phyloP scores from a whole-genome alignment of 2,113 vertebrate genomes.

The Recurvirostra avosetta region DNA sequence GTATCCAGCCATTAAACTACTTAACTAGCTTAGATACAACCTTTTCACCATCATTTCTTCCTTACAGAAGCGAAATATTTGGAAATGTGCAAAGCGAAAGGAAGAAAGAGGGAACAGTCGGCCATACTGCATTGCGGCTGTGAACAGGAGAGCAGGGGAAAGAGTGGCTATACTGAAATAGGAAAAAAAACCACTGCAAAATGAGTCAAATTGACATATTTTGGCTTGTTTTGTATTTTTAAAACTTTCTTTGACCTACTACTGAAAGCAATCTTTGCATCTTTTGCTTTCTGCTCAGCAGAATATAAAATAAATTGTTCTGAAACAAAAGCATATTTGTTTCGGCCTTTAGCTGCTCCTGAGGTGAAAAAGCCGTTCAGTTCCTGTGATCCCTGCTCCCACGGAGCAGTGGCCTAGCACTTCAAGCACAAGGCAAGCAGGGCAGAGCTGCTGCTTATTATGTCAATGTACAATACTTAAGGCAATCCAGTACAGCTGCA shows the following conservation, averaged over 20 bases:
- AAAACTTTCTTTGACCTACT: background rate
- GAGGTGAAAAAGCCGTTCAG: background rate
- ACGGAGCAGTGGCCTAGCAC: rapidly evolving
- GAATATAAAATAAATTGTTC: background rate
- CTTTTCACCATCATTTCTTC: background rate
- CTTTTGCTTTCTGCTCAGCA: background rate
- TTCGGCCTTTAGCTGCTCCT: background rate
- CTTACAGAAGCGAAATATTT: background rate
- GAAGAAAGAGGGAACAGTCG: background rate
- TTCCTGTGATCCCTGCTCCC: background rate
- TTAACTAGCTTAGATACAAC: background rate
- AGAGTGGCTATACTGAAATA: background rate
- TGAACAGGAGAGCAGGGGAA: background rate
- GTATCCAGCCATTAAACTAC: background rate
- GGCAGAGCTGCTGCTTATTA: background rate
- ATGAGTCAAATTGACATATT: background rate
- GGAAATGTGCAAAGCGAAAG: background rate
- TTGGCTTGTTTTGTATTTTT: background rate
- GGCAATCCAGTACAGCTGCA: background rate
- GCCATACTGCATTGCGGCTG: background rate
- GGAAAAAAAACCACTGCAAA: background rate
- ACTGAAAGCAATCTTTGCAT: background rate
- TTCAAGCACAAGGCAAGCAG: background rate
- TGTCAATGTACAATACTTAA: background rate
- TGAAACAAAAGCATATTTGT: background rate